Percentiles rank a stretch among this genome's conserved stretches.
Conservation (phyloP, 2,113 vertebrate species). For the Piaya cayana region DNA sequence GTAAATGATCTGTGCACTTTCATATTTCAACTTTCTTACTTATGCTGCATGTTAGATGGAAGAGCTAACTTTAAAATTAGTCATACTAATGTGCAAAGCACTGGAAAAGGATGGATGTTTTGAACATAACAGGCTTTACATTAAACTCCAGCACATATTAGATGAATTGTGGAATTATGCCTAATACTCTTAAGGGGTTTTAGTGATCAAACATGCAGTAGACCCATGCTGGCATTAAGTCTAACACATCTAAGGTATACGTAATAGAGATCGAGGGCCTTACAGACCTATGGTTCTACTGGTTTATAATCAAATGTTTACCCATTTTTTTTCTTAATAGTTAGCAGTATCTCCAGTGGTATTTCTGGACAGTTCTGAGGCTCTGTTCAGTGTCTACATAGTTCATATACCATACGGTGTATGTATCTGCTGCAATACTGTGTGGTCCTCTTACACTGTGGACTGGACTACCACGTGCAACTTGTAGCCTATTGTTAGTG, state of each 20-base stretch:
- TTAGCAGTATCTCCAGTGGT: not conserved
- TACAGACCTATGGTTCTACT: not conserved
- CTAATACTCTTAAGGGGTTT: slow-evolving; percentile 54
- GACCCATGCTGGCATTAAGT: slow-evolving; percentile 11
- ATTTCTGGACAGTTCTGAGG: not conserved
- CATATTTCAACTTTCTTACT: slow-evolving; percentile 28
- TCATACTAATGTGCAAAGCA: slow-evolving; percentile 36
- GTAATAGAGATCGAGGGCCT: not conserved
- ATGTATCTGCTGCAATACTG: not conserved
- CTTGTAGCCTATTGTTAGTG: not conserved
- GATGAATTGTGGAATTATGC: slow-evolving; percentile 50
- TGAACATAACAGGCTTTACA: slow-evolving; percentile 58
- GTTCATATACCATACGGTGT: not conserved
- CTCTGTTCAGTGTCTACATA: not conserved
- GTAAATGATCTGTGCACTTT: not conserved
- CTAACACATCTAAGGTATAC: not conserved
- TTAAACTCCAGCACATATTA: slow-evolving; percentile 40
- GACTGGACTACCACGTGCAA: not conserved
- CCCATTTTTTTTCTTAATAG: not conserved
- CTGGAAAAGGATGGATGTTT: slow-evolving; percentile 49
- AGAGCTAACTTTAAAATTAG: slow-evolving; percentile 44
- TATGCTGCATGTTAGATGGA: slow-evolving; percentile 11
- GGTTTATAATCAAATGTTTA: not conserved
- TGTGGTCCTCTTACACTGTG: not conserved
- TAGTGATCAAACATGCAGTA: slow-evolving; percentile 27